phyloP scores from a whole-genome alignment of 2,797 vertebrate genomes.

The Myotis pilosus region DNA sequence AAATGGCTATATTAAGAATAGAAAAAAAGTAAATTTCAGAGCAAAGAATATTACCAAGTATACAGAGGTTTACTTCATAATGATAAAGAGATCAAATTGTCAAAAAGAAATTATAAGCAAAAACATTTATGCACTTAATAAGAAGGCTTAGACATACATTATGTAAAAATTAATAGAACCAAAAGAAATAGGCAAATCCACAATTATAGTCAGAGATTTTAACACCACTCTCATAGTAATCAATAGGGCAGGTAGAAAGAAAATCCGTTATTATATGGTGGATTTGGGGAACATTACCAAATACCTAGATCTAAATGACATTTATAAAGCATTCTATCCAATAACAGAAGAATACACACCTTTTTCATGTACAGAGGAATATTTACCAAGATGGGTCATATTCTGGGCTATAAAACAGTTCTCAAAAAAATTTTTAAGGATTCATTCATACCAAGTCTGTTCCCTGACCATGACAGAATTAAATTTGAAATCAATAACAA shows the following conservation, averaged over 20 bases:
- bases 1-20: neutral
- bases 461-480: neutral
- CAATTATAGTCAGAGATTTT: neutral
- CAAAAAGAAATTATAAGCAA: neutral
- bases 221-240: neutral
- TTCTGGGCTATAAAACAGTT: conserved; percentile 9
- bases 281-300: neutral
- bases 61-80: neutral
- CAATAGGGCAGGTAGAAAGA: neutral
- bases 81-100: neutral
- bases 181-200: neutral
- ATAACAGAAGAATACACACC: neutral
- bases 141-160: neutral
- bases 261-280: neutral
- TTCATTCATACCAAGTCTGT: neutral
- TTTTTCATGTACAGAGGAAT: neutral
- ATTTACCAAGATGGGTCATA: neutral
- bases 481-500: conserved; percentile 21
- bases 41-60: neutral
- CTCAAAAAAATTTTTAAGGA: neutral
- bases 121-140: neutral
- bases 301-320: neutral
- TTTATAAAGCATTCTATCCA: neutral
- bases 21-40: conserved; percentile 15
- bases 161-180: neutral